Percentiles rank a stretch among this genome's conserved stretches.
These are phyloP conservation scores for Lochmaea crataegi DNA, from an alignment of 2,888 invertebrate genomes.

Conservation along the genomic window DNA sequence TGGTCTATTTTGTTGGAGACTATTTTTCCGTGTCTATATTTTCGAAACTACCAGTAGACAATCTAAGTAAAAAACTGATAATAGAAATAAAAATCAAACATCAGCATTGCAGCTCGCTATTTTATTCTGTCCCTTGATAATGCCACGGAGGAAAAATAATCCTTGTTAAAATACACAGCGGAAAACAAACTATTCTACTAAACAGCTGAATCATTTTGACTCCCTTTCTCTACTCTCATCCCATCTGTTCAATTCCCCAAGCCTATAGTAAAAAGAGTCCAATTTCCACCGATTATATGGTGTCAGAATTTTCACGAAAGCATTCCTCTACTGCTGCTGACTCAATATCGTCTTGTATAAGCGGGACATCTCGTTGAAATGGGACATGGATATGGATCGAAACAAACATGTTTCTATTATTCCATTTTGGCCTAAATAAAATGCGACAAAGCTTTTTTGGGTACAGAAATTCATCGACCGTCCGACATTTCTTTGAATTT, in stretches of 20 bases:
- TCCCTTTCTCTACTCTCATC: constrained; percentile 3
- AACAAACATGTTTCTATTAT: constrained; percentile 41
- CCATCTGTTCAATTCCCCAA: constrained; percentile 28
- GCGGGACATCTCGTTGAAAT: constrained; percentile 32
- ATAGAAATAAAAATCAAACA: neutral
- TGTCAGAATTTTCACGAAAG: constrained; percentile 27
- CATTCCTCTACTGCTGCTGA: constrained; percentile 22
- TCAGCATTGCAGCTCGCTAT: neutral
- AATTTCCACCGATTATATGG: constrained; percentile 29
- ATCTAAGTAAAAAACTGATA: too few relatives aligned
- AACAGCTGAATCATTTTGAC: constrained; percentile 34
- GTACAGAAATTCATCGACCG: constrained; percentile 27
- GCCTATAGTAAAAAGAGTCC: constrained; percentile 25
- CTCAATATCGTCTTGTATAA: constrained; percentile 38
- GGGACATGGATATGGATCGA: constrained; percentile 37
- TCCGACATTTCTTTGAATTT: constrained; percentile 18
- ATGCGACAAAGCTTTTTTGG: constrained; percentile 29
- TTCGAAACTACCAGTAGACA: too few relatives aligned
- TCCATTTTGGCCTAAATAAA: constrained; percentile 41
- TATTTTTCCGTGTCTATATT: too few relatives aligned
- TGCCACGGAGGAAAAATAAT: neutral
- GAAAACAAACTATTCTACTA: constrained; percentile 25
- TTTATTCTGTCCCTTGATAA: neutral
- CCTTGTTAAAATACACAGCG: constrained; percentile 6
- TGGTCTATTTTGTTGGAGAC: too few relatives aligned